Evolutionary conservation across 2,888 invertebrate species (phyloP).

Genomic region (Pasiphila rectangulata): DNA sequence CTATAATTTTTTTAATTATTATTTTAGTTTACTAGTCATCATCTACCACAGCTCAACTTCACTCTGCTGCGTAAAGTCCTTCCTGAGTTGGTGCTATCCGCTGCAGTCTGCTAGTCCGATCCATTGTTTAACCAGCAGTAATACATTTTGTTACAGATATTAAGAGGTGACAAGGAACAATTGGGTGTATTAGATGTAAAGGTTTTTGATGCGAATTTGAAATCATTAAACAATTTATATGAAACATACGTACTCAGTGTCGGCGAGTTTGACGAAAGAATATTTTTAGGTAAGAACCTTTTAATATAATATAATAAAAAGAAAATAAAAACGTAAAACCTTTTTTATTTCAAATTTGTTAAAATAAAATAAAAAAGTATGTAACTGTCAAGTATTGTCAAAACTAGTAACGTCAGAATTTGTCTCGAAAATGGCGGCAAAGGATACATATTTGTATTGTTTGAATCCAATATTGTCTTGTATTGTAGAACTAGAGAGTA

Average conservation of each 20-base stretch:
- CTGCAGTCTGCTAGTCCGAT: too few relatives aligned
- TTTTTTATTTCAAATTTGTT: constrained; percentile 10
- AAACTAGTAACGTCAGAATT: background rate
- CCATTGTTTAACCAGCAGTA: too few relatives aligned
- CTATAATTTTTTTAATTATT: too few relatives aligned
- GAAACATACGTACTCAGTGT: constrained; percentile 94
- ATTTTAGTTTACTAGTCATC: too few relatives aligned
- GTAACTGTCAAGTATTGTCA: background rate
- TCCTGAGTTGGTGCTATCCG: too few relatives aligned
- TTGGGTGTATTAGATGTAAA: constrained; percentile 89
- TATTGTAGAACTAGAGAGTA: constrained; percentile 46
- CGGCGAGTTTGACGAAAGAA: constrained; percentile 97
- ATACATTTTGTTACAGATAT: constrained; percentile 70
- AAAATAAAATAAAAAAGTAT: too few relatives aligned
- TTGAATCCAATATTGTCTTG: constrained; percentile 50
- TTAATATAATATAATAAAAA: background rate
- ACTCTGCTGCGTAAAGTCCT: too few relatives aligned
- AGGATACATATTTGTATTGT: constrained; percentile 39
- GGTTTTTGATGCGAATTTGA: constrained; percentile 92
- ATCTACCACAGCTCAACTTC: too few relatives aligned
- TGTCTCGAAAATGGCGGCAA: constrained; percentile 12
- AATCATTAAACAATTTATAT: constrained; percentile 91
- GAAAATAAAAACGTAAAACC: too few relatives aligned
- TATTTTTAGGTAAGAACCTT: constrained; percentile 88
- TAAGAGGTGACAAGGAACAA: constrained; percentile 86